phyloP scores from a whole-genome alignment of 2,888 invertebrate genomes.

The Taphrorychus bicolor region DNA sequence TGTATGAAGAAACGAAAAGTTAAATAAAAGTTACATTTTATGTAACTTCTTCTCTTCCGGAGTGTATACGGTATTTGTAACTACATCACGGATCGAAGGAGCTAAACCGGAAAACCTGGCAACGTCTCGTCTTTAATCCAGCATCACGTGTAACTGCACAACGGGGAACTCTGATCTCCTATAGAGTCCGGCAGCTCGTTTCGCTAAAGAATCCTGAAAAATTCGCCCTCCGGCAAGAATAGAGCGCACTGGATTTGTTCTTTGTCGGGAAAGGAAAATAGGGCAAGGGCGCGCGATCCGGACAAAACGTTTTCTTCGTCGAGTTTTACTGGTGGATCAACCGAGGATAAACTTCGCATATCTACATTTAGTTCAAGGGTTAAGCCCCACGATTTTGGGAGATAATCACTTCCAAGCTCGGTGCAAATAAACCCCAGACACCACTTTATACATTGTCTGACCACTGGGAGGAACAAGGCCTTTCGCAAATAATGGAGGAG shows the following conservation, averaged over 20 bases:
- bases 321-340: not conserved
- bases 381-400: not conserved
- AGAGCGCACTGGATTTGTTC: not conserved
- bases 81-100: not conserved
- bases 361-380: not conserved
- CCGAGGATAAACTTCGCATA: not conserved
- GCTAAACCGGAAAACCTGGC: not conserved
- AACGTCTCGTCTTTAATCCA: not conserved
- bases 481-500: slow-evolving; percentile 52
- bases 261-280: not conserved
- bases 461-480: slow-evolving; percentile 49
- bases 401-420: not conserved
- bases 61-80: not conserved
- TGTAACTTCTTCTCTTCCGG: not conserved
- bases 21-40: too few species aligned
- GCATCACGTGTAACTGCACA: not conserved
- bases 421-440: slow-evolving; percentile 12
- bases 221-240: not conserved
- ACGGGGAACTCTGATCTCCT: not conserved
- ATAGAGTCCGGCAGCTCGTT: not conserved
- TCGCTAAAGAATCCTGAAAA: not conserved
- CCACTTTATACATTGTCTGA: slow-evolving; percentile 19
- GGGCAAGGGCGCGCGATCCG: not conserved
- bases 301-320: not conserved
- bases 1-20: too few species aligned